Conservation (phyloP, 2,888 invertebrate genomes). For the Eristalinus sepulchralis region DNA sequence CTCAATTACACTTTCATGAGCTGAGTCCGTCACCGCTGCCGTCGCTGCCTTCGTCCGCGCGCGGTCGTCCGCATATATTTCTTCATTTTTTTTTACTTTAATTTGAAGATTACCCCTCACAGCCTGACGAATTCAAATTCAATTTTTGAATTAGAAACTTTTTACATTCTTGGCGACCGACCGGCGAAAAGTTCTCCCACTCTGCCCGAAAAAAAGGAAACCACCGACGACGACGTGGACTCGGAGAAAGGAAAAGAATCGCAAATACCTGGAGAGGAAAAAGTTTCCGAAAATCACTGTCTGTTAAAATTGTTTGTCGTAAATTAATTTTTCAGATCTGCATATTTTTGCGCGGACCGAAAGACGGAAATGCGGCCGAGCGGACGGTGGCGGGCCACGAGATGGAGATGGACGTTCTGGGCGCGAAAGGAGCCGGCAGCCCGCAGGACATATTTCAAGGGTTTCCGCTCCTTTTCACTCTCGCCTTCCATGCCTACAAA, state of each 20-base stretch:
- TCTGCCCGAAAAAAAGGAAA: neutral
- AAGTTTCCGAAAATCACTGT: conserved; percentile 73
- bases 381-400: conserved; percentile 57
- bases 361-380: conserved; percentile 59
- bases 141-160: conserved; percentile 68
- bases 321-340: conserved; percentile 74
- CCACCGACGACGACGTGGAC: neutral
- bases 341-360: conserved; percentile 50
- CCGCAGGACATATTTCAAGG: conserved; percentile 34
- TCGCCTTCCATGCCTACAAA: conserved; percentile 3
- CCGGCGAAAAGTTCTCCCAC: conserved; percentile 24
- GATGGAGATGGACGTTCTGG: conserved; percentile 21
- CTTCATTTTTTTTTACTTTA: conserved; percentile 15
- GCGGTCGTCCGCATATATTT: neutral
- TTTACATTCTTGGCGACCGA: conserved; percentile 46
- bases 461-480: conserved; percentile 6
- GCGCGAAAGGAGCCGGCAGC: conserved; percentile 22
- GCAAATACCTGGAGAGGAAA: conserved; percentile 56
- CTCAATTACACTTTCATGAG: conserved; percentile 70
- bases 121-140: conserved; percentile 58
- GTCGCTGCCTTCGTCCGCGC: neutral
- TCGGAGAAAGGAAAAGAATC: conserved; percentile 38
- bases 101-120: conserved; percentile 59
- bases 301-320: conserved; percentile 76
- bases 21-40: conserved; percentile 32